phyloP scores from a whole-genome alignment of 2,888 invertebrate genomes.

The Orthosia gracilis region DNA sequence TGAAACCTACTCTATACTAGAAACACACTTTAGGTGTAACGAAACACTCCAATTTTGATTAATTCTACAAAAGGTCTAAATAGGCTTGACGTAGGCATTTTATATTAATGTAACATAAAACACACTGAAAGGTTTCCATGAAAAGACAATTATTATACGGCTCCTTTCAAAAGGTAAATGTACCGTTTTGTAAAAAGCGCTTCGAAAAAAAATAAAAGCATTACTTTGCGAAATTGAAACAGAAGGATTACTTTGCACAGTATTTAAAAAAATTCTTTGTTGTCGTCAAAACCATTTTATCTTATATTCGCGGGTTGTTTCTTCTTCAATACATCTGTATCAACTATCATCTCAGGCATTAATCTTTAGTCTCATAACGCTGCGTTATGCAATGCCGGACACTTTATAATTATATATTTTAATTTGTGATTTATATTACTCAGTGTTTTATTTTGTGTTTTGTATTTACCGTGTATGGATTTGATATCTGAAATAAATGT shows the following conservation, averaged over 20 bases:
- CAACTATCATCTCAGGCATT: no score
- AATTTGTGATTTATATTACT: no score
- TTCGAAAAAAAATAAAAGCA: slow-evolving; percentile 65
- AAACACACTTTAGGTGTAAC: neutral
- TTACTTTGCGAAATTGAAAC: slow-evolving; percentile 5
- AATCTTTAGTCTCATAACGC: no score
- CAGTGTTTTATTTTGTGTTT: no score
- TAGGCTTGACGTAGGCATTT: slow-evolving; percentile 52
- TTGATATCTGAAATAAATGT: no score
- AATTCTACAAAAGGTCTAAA: slow-evolving; percentile 36
- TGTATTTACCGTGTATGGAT: no score
- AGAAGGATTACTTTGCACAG: slow-evolving; percentile 8
- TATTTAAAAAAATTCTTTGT: neutral
- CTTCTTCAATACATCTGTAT: no score
- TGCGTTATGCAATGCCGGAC: no score
- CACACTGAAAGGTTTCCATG: slow-evolving; percentile 53
- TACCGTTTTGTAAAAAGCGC: slow-evolving; percentile 54
- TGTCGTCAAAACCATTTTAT: no score
- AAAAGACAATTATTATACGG: slow-evolving; percentile 66
- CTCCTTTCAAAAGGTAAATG: slow-evolving; percentile 63
- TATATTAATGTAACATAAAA: slow-evolving; percentile 54
- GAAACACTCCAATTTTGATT: slow-evolving; percentile 10
- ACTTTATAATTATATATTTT: no score
- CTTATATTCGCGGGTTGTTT: no score
- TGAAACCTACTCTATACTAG: neutral